Conservation (phyloP, 2,113 vertebrate species). For the Chaenogobius annularis region DNA sequence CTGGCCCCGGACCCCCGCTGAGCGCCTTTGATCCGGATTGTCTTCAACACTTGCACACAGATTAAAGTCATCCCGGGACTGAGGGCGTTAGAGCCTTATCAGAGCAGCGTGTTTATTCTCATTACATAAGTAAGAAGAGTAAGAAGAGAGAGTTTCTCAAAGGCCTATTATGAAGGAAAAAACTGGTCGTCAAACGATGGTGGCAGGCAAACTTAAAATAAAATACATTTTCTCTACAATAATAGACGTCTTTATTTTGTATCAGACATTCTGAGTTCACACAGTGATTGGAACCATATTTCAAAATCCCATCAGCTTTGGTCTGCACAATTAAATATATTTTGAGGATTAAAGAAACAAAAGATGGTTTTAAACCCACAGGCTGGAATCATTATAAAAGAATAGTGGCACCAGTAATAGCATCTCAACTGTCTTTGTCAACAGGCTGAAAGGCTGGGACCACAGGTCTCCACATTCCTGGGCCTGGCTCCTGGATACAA, state of each 20-base stretch:
- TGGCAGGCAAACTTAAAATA: not conserved
- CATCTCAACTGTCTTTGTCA: conserved; percentile 62
- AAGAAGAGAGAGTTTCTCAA: not conserved
- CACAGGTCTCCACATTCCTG: conserved; percentile 73
- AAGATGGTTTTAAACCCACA: conserved; percentile 29
- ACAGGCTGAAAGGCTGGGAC: conserved; percentile 39
- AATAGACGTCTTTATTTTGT: conserved; percentile 65
- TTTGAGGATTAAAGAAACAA: conserved; percentile 43
- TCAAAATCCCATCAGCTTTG: conserved; percentile 16
- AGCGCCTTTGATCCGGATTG: conserved; percentile 41
- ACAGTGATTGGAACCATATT: conserved; percentile 35
- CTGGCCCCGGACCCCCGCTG: not conserved
- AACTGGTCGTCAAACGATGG: not conserved
- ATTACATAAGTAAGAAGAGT: not conserved
- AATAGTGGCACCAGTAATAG: conserved; percentile 49
- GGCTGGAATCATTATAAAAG: conserved; percentile 35
- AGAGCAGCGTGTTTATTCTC: conserved; percentile 48
- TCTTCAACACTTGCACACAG: conserved; percentile 19
- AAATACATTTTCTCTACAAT: conserved; percentile 32
- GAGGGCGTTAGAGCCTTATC: conserved; percentile 22
- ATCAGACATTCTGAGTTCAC: conserved; percentile 50
- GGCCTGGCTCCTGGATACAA: conserved; percentile 68
- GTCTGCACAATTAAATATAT: conserved; percentile 42
- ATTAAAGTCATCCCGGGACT: conserved; percentile 25
- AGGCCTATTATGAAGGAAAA: no score